Base-by-base conservation (phyloP, 2,797 vertebrate genomes). In the Varecia variegata region DNA sequence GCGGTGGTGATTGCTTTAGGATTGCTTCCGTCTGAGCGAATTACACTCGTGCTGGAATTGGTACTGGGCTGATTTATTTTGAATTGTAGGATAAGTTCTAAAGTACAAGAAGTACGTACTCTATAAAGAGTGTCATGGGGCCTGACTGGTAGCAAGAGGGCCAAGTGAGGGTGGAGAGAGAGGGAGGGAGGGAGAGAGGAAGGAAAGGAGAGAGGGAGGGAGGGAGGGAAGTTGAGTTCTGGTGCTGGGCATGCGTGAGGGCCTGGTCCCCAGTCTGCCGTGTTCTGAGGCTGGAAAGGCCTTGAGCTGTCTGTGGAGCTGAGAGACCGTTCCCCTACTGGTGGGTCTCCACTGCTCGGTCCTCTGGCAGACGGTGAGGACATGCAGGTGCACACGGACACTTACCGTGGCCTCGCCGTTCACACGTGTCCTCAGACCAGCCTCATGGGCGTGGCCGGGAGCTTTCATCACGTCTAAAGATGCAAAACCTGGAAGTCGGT, bases 11-110 rank as follows among this genome's bases (percentile, higher is more conserved):
- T 54, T 71, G 81, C 93, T 52, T 32, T 13, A 7, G 14, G 50
- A 45, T 50, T 2, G 5, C 73, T 90, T 90, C 52, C 14, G 0
- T 15, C 14, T 40, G 67, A 43, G 77, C 35, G 94, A 90, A 87
- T 93, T 87, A 45, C 11, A 38, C 70, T 25, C 11, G 52, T 0
- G 11, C 40, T n/a, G 4, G 56, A 27, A 21, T 67, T 71, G 80
- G 68, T 35, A 21, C 84, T 7, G 71, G 7, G 76, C 77, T 67
- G 91, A 95, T 77, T 90, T 60, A 76, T 67, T 88, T 60, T 92
- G 73, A 97, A 95, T 83, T 90, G 82, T 43, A 93, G 91, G 95
- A 35, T 92, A 92, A 71, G 76, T 92, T 95, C 77, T 94, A 84
- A 94, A 88, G 83, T 43, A 47, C 25, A 20, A 81, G 81, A 60